Conservation (phyloP, 2,113 vertebrate species). For the Salminus brasiliensis region DNA sequence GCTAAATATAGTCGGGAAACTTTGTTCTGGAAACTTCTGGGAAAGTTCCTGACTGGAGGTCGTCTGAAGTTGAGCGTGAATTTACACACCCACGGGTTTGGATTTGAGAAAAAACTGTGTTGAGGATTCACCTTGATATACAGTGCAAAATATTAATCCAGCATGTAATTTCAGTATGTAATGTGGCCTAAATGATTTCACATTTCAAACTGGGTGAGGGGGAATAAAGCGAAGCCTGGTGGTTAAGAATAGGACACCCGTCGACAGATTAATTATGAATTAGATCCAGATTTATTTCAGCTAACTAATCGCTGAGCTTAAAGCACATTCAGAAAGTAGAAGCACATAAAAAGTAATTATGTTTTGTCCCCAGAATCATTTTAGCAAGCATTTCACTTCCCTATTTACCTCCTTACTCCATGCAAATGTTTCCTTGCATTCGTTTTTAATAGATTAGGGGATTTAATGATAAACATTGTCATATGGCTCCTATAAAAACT, state of each 20-base stretch:
- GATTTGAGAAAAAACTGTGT: background rate
- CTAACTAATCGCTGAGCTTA: background rate
- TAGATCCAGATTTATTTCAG: background rate
- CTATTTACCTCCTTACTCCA: background rate
- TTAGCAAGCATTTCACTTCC: background rate
- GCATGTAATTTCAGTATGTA: background rate
- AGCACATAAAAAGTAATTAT: background rate
- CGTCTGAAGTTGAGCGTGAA: background rate
- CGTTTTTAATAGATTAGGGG: background rate
- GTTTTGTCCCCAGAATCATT: background rate
- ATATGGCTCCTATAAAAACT: constrained; percentile 3
- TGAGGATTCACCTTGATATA: background rate
- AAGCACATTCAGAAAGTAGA: background rate
- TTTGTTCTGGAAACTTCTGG: constrained; percentile 23
- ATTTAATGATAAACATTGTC: constrained; percentile 4
- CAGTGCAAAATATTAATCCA: background rate
- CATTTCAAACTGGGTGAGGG: background rate
- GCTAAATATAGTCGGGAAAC: constrained; percentile 61
- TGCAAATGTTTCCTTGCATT: background rate
- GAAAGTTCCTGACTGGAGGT: background rate
- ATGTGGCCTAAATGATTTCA: background rate
- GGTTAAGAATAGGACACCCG: background rate
- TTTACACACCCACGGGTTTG: background rate
- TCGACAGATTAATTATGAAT: constrained; percentile 15
- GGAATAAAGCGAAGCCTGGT: background rate